Conservation (phyloP, 2,888 invertebrate species). For the Bibio marci region DNA sequence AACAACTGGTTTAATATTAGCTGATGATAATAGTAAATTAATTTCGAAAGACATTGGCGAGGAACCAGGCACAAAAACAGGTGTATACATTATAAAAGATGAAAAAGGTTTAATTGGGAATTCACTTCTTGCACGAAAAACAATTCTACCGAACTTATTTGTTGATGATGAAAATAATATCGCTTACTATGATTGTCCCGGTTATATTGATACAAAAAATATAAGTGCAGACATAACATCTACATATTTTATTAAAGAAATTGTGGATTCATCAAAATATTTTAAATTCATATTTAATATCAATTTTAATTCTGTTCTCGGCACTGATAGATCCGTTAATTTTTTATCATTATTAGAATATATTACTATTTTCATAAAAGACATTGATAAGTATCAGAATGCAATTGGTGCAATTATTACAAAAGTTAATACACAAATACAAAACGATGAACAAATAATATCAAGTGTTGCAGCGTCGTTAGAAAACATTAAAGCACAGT, state of each 20-base stretch:
- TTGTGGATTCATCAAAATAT: conserved; percentile 11
- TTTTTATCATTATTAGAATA: too few relatives aligned
- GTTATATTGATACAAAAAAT: conserved; percentile 10
- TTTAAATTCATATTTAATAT: conserved; percentile 16
- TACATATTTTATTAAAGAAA: conserved; percentile 17
- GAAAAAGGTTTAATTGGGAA: neutral
- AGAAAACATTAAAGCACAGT: neutral
- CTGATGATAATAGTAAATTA: neutral
- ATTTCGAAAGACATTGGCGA: neutral
- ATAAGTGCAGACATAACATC: conserved; percentile 15
- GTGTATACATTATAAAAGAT: neutral
- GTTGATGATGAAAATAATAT: neutral
- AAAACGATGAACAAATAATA: neutral
- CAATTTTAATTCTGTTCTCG: conserved; percentile 13
- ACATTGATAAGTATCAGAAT: too few relatives aligned
- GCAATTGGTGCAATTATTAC: too few relatives aligned
- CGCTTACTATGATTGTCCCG: conserved; percentile 9
- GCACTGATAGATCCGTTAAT: too few relatives aligned
- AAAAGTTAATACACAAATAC: too few relatives aligned
- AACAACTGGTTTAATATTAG: neutral
- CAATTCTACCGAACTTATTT: conserved; percentile 3
- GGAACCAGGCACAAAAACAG: neutral
- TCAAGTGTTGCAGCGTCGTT: neutral
- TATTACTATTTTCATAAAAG: too few relatives aligned
- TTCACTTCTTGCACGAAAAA: neutral